phyloP scores from a whole-genome alignment of 2,113 vertebrate genomes.

The Tetraodon nigroviridis region DNA sequence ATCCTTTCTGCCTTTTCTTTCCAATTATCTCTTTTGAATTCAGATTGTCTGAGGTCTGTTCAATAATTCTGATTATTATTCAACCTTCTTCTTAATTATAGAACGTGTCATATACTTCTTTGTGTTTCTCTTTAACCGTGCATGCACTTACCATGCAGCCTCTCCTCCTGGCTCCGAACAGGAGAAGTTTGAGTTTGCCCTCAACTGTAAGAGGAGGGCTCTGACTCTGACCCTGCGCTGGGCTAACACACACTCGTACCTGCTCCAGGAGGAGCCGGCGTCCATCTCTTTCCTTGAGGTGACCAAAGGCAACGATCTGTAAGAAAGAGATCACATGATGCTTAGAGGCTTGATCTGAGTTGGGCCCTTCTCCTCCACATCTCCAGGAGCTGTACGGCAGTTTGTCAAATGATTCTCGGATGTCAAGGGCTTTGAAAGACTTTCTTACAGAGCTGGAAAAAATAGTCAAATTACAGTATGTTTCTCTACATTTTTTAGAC shows the following conservation, averaged over 20 bases:
- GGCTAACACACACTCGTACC: constrained; percentile 81
- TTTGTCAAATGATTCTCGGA: constrained; percentile 88
- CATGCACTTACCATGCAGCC: constrained; percentile 86
- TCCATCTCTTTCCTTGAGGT: constrained; percentile 91
- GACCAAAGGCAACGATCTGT: constrained; percentile 6
- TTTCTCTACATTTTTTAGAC: constrained; percentile 13
- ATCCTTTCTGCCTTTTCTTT: constrained; percentile 78
- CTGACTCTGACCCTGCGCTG: constrained; percentile 89
- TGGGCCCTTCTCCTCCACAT: neutral
- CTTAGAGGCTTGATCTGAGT: neutral
- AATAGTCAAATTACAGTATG: constrained; percentile 89
- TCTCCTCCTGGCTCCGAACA: constrained; percentile 92
- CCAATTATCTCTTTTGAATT: neutral
- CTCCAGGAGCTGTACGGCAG: constrained; percentile 89
- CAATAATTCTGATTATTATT: too few relatives aligned
- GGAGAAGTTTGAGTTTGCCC: constrained; percentile 88
- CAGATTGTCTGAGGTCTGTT: neutral
- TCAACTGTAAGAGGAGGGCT: constrained; percentile 87
- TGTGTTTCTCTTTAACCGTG: constrained; percentile 55
- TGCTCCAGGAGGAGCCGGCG: constrained; percentile 89
- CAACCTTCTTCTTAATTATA: too few relatives aligned
- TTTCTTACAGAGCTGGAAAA: constrained; percentile 90
- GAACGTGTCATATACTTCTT: too few relatives aligned
- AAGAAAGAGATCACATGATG: neutral
- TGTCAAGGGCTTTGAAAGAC: constrained; percentile 86